These are phyloP conservation scores for Crypturellus undulatus DNA, from an alignment of 2,113 vertebrate species.

Conservation along the genomic window DNA sequence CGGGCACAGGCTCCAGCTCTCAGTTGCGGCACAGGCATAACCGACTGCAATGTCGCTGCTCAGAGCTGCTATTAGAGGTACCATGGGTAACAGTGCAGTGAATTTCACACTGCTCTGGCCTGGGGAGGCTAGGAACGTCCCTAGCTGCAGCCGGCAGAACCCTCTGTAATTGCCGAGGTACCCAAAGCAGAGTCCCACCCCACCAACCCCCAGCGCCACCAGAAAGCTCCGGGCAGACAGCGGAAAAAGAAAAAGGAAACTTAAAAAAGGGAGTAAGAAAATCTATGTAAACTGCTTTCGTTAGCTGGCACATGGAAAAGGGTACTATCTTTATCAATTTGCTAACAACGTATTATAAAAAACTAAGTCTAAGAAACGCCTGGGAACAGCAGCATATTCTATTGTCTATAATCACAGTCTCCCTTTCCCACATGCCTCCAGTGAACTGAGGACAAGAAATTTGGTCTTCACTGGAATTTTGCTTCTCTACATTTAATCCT, in stretches of 20 bases:
- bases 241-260: neutral
- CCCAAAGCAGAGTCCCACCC: neutral
- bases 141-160: neutral
- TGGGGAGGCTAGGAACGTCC: neutral
- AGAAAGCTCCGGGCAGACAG: neutral
- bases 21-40: neutral
- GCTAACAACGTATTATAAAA: neutral
- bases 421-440: neutral
- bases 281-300: neutral
- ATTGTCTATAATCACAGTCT: neutral
- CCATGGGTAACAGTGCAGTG: neutral
- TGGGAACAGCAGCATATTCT: neutral
- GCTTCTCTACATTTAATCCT: neutral
- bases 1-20: neutral
- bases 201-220: neutral
- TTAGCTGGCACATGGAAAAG: neutral
- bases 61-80: conserved; percentile 24
- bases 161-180: neutral
- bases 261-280: neutral
- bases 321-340: neutral
- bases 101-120: neutral
- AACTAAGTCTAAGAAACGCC: neutral
- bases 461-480: neutral
- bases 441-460: neutral
- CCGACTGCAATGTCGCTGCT: neutral